Evolutionary conservation across 2,797 vertebrate species (phyloP).

Genomic region (Crenuchus spilurus): DNA sequence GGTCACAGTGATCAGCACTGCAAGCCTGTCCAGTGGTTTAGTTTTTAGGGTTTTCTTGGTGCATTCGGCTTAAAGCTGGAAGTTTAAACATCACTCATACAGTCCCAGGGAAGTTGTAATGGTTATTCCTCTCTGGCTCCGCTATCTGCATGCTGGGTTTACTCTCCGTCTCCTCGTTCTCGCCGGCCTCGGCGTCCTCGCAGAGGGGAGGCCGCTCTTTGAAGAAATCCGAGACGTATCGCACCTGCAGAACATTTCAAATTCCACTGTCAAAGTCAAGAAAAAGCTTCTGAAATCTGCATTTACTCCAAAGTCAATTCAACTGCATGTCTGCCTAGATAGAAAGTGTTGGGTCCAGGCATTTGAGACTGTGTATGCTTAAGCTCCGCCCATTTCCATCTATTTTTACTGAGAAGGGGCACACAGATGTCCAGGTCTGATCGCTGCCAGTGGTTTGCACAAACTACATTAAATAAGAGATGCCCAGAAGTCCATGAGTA

Average conservation of each 20-base stretch:
- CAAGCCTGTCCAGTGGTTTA: constrained; percentile 51
- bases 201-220: constrained; percentile 77
- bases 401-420: too few relatives aligned
- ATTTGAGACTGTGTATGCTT: too few relatives aligned
- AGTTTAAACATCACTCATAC: constrained; percentile 69
- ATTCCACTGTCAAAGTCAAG: too few relatives aligned
- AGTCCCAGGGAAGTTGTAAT: constrained; percentile 76
- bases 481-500: too few relatives aligned
- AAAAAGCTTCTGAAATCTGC: neutral
- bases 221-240: constrained; percentile 91
- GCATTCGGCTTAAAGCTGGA: neutral
- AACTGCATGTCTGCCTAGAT: too few relatives aligned
- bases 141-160: constrained; percentile 82
- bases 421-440: too few relatives aligned
- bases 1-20: constrained; percentile 23
- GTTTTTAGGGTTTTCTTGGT: constrained; percentile 1
- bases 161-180: constrained; percentile 72
- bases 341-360: too few relatives aligned
- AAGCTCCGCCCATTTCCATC: too few relatives aligned
- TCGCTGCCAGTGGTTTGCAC: too few relatives aligned
- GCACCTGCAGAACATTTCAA: constrained; percentile 76
- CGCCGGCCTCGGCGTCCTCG: constrained; percentile 3
- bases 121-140: constrained; percentile 78
- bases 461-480: too few relatives aligned
- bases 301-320: too few relatives aligned